Percentiles rank a stretch among this genome's conserved stretches.
Conservation (phyloP, 1,140 invertebrate genomes). For the Glossosoma conforme region DNA sequence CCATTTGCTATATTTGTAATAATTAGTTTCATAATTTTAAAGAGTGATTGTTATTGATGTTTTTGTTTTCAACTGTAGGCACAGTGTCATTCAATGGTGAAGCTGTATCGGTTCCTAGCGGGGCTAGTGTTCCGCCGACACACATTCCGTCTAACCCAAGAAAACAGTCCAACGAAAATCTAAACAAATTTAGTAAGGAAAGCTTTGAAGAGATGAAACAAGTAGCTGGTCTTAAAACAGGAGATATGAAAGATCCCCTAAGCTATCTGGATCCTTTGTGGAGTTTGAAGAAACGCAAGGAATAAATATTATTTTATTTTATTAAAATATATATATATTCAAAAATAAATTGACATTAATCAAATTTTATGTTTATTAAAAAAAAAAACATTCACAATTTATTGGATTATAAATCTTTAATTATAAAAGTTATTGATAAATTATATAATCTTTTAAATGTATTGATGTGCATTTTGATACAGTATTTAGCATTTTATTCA, state of each 20-base stretch:
- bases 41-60: neutral
- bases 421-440: no score
- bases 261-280: constrained; percentile 55
- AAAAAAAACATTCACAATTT: no score
- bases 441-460: no score
- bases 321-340: no score
- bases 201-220: constrained; percentile 50
- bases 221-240: constrained; percentile 43
- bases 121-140: constrained; percentile 37
- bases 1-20: no score
- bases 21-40: no score
- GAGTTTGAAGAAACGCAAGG: constrained; percentile 50
- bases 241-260: constrained; percentile 52
- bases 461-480: no score
- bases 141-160: constrained; percentile 31
- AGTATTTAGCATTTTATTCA: no score
- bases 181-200: constrained; percentile 43
- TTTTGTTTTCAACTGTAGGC: constrained; percentile 30
- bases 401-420: no score
- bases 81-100: constrained; percentile 46
- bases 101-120: constrained; percentile 40
- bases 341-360: no score
- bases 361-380: no score
- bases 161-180: constrained; percentile 13
- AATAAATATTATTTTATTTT: constrained; percentile 18